Evolutionary conservation across 2,113 vertebrate genomes (phyloP).

Genomic region (Syngnathus floridae): DNA sequence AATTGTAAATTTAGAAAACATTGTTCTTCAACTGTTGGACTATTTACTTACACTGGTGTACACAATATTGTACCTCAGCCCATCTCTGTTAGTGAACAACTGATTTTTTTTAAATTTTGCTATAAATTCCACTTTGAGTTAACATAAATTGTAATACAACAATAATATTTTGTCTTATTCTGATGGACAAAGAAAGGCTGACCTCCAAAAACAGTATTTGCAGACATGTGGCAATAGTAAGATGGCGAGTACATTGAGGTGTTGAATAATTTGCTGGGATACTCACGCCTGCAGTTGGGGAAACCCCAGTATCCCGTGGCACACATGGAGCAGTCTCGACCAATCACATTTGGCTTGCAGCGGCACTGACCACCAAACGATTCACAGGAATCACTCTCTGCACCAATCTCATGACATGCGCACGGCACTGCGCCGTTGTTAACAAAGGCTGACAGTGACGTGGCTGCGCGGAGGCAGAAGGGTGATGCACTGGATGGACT

Average conservation of each 20-base stretch:
- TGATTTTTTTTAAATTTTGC: no score
- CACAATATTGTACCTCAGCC: no score
- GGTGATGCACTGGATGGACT: conserved; percentile 72
- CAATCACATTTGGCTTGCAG: conserved; percentile 84
- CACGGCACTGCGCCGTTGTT: conserved; percentile 88
- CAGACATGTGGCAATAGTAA: background rate
- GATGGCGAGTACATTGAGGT: background rate
- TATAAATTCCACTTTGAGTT: no score
- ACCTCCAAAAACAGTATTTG: background rate
- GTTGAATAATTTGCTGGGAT: background rate
- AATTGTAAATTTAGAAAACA: no score
- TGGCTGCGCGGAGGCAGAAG: conserved; percentile 80
- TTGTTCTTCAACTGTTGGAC: no score
- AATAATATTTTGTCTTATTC: background rate
- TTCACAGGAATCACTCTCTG: conserved; percentile 76
- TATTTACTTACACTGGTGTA: no score
- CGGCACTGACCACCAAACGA: conserved; percentile 84
- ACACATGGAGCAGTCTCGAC: conserved; percentile 88
- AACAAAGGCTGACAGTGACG: conserved; percentile 88
- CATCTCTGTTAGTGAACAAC: no score
- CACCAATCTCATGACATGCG: conserved; percentile 82
- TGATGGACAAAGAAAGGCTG: no score
- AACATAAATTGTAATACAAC: background rate
- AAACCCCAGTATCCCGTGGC: conserved; percentile 94
- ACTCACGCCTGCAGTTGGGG: conserved; percentile 91